Evolutionary conservation across 2,797 vertebrate species (phyloP), one percentile per base, ranked within the genome.

Genomic region (Sebastes itinus): DNA sequence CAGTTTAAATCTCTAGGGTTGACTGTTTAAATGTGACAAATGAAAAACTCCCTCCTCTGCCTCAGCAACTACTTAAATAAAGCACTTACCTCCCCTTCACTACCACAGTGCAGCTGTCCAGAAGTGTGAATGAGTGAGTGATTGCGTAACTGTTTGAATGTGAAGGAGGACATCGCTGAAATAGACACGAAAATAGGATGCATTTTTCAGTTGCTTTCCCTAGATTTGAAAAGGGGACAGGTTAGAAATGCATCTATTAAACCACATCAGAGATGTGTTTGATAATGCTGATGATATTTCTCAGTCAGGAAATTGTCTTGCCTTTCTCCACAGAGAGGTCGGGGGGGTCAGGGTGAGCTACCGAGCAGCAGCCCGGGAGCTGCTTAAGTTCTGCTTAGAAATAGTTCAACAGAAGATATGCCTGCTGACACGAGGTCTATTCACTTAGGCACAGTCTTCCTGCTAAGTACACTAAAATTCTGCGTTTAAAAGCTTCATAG

Each of bases 61-160:
- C 55, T 55, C 7, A 11, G 72, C 30, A 77, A 30, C 33, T 74
- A 68, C 75, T 83, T 64, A 58, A 75, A 85, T 55, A 69, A 86
- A 72, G 30, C 74, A 80, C 77, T 83, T 68, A 11, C 64, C 73
- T 78, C 73, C 75, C 61, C 75, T 79, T 67, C 82, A 81, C 68
- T 32, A 18, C 62, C 46, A 52, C 63, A 55, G 65, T 76, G 61
- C 63, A 80, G 79, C 72, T 80, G 68, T 69, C 42, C 65, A 72
- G 77, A 49, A 77, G 74, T 1, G 46, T 82, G 74, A 89, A 77
- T 79, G 78, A 77, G 30, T 25, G 70, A 70, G 66, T 81, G 60
- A 56, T 87, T 88, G 81, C 86, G 75, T 88, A 87, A 83, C 76
- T 33, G 63, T 75, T 80, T 63, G 33, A 67, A 71, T 76, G 54